Evolutionary conservation across 2,797 vertebrate species (phyloP), one percentile per base, ranked within the genome.

Genomic region (Sebastes iracundus): DNA sequence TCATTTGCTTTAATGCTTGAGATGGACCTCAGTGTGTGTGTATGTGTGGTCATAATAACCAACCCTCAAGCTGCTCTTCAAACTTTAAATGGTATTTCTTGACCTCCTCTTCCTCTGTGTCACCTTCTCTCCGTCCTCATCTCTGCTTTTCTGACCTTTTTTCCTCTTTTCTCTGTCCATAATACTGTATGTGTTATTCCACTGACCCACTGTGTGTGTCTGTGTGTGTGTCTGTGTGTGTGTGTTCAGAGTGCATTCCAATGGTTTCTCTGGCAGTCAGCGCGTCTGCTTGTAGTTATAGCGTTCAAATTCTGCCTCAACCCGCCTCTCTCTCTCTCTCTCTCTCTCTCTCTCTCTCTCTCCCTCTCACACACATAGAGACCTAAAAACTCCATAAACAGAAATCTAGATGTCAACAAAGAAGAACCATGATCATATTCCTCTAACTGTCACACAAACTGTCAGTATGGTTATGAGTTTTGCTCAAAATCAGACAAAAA

Each of bases 231-330:
- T 62, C 78, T 58, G 75, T 81, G 77, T 68, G 81, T 83, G 76
- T 85, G 83, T 60, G 77, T 87, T 85, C 84, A 82, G 77, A 80
- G 72, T 62, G 82, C 92, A 92, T 94, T 93, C 92, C 91, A 38
- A 83, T 89, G 91, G 90, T 91, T 93, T 87, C 84, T 82, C 75
- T 80, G 75, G 93, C 86, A 91, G 92, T 90, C 91, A 75, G 59
- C 33, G 20, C 72, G 91, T 87, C 85, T 90, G 81, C 77, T 81
- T 84, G 77, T 78, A 90, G 84, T 86, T 87, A 72, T 30, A 77
- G 76, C 46, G 7, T 80, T 88, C 66, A 59, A 59, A 75, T 55
- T 78, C 68, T 65, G 64, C 73, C 76, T 74, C 61, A 22, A 46
- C 73, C 75, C 42, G 25, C 35, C 73, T 62, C 22, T 59, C 11